Percentiles rank a stretch among this genome's conserved stretches.
phyloP scores from a whole-genome alignment of 2,113 vertebrate species.

The Stercorarius parasiticus region DNA sequence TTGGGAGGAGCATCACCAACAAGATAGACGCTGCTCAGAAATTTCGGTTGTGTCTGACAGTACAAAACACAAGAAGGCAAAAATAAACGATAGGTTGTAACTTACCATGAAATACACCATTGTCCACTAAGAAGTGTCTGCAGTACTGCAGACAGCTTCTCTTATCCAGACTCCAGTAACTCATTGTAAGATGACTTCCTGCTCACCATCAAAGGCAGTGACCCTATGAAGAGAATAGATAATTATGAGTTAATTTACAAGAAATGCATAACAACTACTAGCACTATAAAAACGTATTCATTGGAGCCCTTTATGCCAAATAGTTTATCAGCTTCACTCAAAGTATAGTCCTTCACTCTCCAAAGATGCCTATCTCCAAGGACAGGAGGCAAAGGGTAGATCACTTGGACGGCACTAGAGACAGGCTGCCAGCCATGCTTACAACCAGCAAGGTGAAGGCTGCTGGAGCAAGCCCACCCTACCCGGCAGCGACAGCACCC shows the following conservation, averaged over 20 bases:
- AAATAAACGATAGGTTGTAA: accelerated
- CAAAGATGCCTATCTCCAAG: neutral
- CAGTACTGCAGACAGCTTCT: conserved; percentile 85
- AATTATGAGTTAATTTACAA: neutral
- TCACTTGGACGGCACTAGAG: accelerated
- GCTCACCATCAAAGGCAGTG: conserved; percentile 63
- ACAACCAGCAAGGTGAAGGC: too few species aligned
- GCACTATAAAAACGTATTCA: neutral
- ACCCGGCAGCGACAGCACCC: accelerated
- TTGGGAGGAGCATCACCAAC: neutral
- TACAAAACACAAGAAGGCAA: accelerated
- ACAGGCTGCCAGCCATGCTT: accelerated
- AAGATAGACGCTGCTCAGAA: accelerated
- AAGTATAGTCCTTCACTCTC: neutral
- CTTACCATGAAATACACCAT: conserved; percentile 90
- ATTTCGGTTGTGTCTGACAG: neutral
- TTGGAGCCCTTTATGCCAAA: neutral
- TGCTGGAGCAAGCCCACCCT: neutral
- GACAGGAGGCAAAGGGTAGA: neutral
- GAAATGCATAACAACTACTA: neutral
- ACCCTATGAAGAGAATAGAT: conserved; percentile 35
- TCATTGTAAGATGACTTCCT: conserved; percentile 75
- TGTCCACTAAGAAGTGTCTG: conserved; percentile 92
- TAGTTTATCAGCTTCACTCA: accelerated
- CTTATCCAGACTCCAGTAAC: conserved; percentile 80